Conservation (phyloP, 2,113 vertebrate species). For the Myiopsitta monachus region DNA sequence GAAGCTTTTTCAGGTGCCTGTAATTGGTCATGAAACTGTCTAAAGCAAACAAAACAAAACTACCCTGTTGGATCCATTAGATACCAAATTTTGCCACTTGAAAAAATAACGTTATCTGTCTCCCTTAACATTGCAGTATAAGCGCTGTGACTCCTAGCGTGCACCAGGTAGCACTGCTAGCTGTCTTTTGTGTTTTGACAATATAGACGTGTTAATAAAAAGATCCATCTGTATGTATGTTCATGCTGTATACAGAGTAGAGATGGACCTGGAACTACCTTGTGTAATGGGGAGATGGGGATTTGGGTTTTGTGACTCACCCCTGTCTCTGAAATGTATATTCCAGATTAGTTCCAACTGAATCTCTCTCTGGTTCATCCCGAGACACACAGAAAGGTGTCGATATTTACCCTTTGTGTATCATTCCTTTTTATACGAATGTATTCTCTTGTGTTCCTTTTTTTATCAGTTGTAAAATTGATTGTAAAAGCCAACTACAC, state of each 20-base stretch:
- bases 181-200: background rate
- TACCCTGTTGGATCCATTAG: background rate
- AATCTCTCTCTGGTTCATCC: background rate
- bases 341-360: background rate
- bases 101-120: background rate
- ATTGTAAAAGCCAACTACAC: conserved; percentile 62
- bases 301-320: background rate
- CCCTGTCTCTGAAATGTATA: fast-evolving
- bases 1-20: background rate
- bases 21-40: background rate
- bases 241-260: background rate
- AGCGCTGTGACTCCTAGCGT: background rate
- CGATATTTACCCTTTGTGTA: conserved; percentile 35
- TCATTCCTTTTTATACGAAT: conserved; percentile 67
- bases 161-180: background rate
- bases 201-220: background rate
- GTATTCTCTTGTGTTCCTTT: conserved; percentile 50
- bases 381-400: background rate
- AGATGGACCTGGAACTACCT: background rate
- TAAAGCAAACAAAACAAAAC: background rate
- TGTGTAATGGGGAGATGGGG: background rate
- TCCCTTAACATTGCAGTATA: background rate
- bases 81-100: background rate
- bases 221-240: background rate
- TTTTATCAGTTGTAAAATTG: conserved; percentile 45